phyloP scores from a whole-genome alignment of 2,113 vertebrate genomes.

The Mesoclemmys tuberculata region DNA sequence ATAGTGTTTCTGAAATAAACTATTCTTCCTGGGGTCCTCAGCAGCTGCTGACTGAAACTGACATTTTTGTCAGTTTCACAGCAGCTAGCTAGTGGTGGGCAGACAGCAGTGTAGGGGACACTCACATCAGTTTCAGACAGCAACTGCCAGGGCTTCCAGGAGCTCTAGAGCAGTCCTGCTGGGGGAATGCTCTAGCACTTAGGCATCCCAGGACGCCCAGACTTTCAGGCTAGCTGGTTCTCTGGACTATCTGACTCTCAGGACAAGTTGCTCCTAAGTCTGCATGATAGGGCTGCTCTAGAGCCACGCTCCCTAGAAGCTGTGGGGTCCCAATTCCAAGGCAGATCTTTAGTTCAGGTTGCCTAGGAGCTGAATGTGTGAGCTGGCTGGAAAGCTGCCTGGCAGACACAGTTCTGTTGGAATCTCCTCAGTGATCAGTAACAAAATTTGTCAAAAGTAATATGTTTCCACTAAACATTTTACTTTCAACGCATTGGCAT shows the following conservation, averaged over 20 bases:
- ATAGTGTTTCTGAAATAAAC: background rate
- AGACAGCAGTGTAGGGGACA: background rate
- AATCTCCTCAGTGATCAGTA: background rate
- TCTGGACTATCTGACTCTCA: background rate
- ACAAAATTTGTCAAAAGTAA: background rate
- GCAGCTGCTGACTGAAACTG: background rate
- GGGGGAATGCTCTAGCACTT: background rate
- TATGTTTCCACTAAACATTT: background rate
- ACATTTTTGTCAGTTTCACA: background rate
- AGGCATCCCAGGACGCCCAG: background rate
- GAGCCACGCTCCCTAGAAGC: background rate
- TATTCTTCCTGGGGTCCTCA: background rate
- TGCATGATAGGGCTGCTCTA: background rate
- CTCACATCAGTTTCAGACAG: background rate
- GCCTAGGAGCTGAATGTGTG: background rate
- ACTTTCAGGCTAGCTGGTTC: background rate
- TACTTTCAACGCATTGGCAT: background rate
- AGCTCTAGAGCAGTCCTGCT: background rate
- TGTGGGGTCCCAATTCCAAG: background rate
- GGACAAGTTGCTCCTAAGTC: background rate
- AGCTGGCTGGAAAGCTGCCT: background rate
- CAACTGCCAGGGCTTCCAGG: background rate
- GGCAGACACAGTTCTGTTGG: background rate
- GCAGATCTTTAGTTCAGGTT: background rate
- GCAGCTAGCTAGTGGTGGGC: background rate